phyloP scores from a whole-genome alignment of 2,888 invertebrate species.

The Hirtodrosophila histrioides region DNA sequence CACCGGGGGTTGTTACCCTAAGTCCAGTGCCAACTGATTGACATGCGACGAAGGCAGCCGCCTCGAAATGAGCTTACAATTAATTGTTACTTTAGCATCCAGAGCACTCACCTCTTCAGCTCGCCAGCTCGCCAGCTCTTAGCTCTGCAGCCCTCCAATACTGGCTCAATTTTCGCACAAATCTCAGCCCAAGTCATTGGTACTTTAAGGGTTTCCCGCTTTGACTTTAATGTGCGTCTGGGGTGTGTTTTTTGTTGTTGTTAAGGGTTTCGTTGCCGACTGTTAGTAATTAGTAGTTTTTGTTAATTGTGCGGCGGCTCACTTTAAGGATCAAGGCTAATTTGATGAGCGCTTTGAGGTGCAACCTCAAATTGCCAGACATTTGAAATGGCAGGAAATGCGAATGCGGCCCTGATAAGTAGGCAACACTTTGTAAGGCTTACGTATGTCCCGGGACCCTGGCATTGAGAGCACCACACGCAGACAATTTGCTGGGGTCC shows the following conservation, averaged over 20 bases:
- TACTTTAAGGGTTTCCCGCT: slow-evolving; percentile 52
- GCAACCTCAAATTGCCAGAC: slow-evolving; percentile 47
- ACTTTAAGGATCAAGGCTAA: slow-evolving; percentile 41
- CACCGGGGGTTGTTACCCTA: slow-evolving; percentile 26
- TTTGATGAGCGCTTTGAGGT: slow-evolving; percentile 53
- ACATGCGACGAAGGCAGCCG: slow-evolving; percentile 62
- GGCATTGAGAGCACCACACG: neutral
- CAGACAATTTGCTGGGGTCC: slow-evolving; percentile 31
- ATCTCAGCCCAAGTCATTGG: slow-evolving; percentile 36
- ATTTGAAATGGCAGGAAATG: slow-evolving; percentile 30
- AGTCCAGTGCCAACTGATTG: slow-evolving; percentile 52
- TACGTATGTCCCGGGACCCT: slow-evolving; percentile 5
- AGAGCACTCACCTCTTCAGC: slow-evolving; percentile 13
- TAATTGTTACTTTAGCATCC: slow-evolving; percentile 65
- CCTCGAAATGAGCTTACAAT: slow-evolving; percentile 72
- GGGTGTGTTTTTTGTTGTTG: slow-evolving; percentile 20
- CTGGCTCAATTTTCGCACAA: slow-evolving; percentile 4
- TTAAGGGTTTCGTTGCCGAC: slow-evolving; percentile 19
- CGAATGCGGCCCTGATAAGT: slow-evolving; percentile 22
- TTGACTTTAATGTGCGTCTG: slow-evolving; percentile 32
- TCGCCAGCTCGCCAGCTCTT: neutral
- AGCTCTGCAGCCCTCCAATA: neutral
- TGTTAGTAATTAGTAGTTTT: slow-evolving; percentile 68
- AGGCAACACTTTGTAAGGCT: slow-evolving; percentile 49
- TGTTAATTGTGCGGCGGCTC: slow-evolving; percentile 53